These are phyloP conservation scores for Magallana angulata DNA, from an alignment of 1,140 invertebrate species.

Conservation along the genomic window DNA sequence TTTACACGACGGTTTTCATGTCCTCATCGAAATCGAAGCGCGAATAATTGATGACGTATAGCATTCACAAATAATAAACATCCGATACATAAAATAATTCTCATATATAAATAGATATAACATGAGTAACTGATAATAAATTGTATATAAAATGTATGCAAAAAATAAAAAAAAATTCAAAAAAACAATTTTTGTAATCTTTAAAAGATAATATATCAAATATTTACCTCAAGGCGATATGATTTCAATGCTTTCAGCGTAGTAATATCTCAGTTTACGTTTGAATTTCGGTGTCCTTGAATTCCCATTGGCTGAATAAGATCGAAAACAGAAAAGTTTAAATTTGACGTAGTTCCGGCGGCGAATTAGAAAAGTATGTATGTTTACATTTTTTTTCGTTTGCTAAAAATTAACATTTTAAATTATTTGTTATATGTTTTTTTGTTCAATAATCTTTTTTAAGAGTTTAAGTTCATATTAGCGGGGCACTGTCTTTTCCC, in stretches of 20 bases:
- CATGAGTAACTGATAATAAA: no score
- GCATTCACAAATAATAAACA: background rate
- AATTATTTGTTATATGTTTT: background rate
- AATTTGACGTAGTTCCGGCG: background rate
- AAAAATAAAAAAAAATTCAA: no score
- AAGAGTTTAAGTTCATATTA: no score
- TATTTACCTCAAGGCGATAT: no score
- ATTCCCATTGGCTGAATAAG: background rate
- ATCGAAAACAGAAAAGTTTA: background rate
- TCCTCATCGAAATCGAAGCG: slow-evolving; percentile 3
- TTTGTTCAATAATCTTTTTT: background rate
- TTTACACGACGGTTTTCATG: background rate
- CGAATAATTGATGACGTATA: background rate
- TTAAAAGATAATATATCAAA: no score
- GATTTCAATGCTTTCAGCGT: background rate
- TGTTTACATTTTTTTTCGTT: background rate
- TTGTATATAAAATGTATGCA: no score
- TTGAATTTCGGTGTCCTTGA: background rate
- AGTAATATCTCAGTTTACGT: background rate
- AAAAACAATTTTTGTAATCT: no score
- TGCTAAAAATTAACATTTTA: background rate
- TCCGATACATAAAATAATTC: background rate
- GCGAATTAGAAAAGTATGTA: background rate
- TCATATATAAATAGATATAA: no score
- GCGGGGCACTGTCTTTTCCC: no score